Base-by-base conservation (phyloP, 1,140 invertebrate genomes). In the Orchesella cincta region DNA sequence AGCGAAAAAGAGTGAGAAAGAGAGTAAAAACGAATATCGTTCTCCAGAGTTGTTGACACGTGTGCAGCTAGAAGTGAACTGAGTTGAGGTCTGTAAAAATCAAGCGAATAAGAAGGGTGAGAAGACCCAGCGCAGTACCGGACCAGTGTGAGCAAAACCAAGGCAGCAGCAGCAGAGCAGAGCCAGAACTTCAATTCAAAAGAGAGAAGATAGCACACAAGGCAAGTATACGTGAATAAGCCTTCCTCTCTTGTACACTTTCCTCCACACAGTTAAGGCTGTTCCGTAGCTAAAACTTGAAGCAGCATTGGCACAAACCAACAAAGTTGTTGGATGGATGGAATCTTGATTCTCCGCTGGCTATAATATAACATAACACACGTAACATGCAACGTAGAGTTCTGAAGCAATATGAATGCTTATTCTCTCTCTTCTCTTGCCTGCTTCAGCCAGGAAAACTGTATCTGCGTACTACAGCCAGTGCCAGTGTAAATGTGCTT, bases 11-110 rank as follows among this genome's bases (percentile, higher is more conserved):
- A 46, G 54, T 14, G n/a, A 18, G 23, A 16, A 57, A 16, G 26
- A 26, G 12, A 5, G 23, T 16, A 23, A 57, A 57, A 57, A 57
- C 23, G 62, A 67, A n/a, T 31, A 67, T 33, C 12, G 31, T n/a
- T n/a, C 31, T 67, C 62, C 62, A 67, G 62, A 67, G 62, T 31
- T 67, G 62, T 67, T 67, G 26, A 31, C 62, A 33, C 31, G 62
- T 33, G 12, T 31, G 62, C 62, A 31, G 28, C 62, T 31, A 31
- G 62, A 8, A 67, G 28, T 31, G 31, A 67, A 67, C 62, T 67
- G 62, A 67, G 62, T 5, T 33, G 62, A 31, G 62, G 52, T 14
- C 8, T 57, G 39, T 18, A 57, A 26, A 5, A 57, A 23, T 57
- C 54, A 26, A n/a, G 23, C 54, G 62, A 67, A 67, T 67, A 67